A percentile compares a stretch with the other conserved stretches of the same genome.
These are phyloP conservation scores for Aplochiton taeniatus DNA, from an alignment of 2,797 vertebrate species.

Conservation along the genomic window DNA sequence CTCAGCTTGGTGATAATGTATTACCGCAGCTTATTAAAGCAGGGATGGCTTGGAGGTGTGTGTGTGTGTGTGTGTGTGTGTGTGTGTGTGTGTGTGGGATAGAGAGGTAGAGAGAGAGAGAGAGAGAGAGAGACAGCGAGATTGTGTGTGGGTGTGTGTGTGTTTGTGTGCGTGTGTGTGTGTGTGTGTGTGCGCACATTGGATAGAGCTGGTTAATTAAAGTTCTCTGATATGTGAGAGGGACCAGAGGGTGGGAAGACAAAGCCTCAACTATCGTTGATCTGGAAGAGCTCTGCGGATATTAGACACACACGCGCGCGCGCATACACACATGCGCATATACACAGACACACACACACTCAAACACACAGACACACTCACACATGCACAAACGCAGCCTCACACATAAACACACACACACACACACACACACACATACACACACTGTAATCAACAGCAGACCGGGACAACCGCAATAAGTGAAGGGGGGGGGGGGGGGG, in stretches of 20 bases:
- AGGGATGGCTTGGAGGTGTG: neutral
- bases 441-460: neutral
- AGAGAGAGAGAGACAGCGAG: neutral
- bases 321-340: too few species aligned
- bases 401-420: too few species aligned
- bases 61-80: slow-evolving; percentile 10
- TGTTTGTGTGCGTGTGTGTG: slow-evolving; percentile 14
- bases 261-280: slow-evolving; percentile 50
- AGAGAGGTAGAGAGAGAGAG: neutral
- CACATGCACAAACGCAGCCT: too few species aligned
- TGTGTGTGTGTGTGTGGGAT: neutral
- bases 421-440: slow-evolving; percentile 29
- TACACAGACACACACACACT: too few species aligned
- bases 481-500: neutral
- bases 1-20: neutral
- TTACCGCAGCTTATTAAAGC: slow-evolving; percentile 5
- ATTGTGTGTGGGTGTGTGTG: too few species aligned
- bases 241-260: slow-evolving; percentile 22
- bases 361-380: too few species aligned
- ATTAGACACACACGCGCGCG: slow-evolving; percentile 11
- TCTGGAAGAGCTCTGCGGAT: slow-evolving; percentile 28
- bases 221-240: slow-evolving; percentile 29
- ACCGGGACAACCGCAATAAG: neutral
- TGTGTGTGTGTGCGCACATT: slow-evolving; percentile 15
- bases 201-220: slow-evolving; percentile 44